phyloP scores from a whole-genome alignment of 2,888 invertebrate genomes.

The Aleiodes leptofemur region DNA sequence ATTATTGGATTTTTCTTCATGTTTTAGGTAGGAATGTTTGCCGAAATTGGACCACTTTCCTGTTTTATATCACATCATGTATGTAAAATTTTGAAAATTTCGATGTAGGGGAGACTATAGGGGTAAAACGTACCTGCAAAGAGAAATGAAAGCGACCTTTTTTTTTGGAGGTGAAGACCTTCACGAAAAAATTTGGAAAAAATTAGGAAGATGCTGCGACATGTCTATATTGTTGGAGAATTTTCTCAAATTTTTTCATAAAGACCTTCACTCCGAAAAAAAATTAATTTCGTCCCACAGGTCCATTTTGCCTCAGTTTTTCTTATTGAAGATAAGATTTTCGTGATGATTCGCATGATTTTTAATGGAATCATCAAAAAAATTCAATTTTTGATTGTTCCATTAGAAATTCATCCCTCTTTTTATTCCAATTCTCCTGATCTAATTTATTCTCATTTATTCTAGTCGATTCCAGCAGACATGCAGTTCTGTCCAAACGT shows the following conservation, averaged over 20 bases:
- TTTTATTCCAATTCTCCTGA: neutral
- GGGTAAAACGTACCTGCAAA: no score
- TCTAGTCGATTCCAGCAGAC: conserved; percentile 97
- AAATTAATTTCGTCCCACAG: no score
- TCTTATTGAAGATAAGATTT: no score
- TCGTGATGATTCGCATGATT: neutral
- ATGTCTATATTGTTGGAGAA: no score
- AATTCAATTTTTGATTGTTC: neutral
- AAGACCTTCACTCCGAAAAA: no score
- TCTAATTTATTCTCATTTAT: conserved; percentile 53
- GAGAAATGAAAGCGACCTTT: no score
- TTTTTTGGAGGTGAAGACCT: no score
- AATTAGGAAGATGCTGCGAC: no score
- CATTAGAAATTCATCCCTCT: conserved; percentile 9
- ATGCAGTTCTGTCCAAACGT: conserved; percentile 99
- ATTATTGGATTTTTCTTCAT: conserved; percentile 1
- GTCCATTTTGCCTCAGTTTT: no score
- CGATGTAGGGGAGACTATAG: no score
- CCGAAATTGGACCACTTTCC: conserved; percentile 98
- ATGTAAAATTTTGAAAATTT: conserved; percentile 73
- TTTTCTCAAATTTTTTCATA: no score
- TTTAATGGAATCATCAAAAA: conserved; percentile 16
- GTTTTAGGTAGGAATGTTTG: conserved; percentile 96
- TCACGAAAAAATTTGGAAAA: no score
- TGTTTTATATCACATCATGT: conserved; percentile 99